phyloP scores from a whole-genome alignment of 2,113 vertebrate genomes.

The Dinomys branickii region DNA sequence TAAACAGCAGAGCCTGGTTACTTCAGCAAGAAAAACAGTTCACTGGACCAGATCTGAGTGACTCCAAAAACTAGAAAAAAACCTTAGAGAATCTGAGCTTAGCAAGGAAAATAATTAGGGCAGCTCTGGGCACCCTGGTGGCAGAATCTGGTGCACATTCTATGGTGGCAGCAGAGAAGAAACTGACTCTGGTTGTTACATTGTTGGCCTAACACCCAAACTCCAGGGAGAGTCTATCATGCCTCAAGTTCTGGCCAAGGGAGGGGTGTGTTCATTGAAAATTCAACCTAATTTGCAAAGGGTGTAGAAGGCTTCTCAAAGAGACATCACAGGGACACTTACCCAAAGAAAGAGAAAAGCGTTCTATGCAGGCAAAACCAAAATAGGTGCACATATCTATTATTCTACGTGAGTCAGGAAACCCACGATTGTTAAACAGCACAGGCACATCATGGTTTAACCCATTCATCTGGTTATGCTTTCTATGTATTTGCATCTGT shows the following conservation, averaged over 20 bases:
- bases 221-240: not conserved
- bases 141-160: not conserved
- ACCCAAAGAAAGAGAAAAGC: conserved; percentile 6
- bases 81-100: not conserved
- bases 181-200: not conserved
- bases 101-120: not conserved
- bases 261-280: not conserved
- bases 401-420: conserved; percentile 11
- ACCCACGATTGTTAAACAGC: conserved; percentile 31
- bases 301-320: not conserved
- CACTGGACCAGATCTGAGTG: not conserved
- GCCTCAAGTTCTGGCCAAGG: not conserved
- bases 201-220: not conserved
- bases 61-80: not conserved
- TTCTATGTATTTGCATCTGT: not conserved
- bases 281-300: not conserved
- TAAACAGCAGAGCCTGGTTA: conserved; percentile 7
- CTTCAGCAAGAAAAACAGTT: not conserved
- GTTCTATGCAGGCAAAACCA: not conserved
- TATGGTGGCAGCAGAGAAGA: not conserved
- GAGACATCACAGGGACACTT: conserved; percentile 24
- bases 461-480: not conserved
- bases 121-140: not conserved
- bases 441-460: not conserved
- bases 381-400: not conserved